A percentile compares a stretch with the other conserved stretches of the same genome.
phyloP scores from a whole-genome alignment of 2,888 invertebrate species.

The Dione juno region DNA sequence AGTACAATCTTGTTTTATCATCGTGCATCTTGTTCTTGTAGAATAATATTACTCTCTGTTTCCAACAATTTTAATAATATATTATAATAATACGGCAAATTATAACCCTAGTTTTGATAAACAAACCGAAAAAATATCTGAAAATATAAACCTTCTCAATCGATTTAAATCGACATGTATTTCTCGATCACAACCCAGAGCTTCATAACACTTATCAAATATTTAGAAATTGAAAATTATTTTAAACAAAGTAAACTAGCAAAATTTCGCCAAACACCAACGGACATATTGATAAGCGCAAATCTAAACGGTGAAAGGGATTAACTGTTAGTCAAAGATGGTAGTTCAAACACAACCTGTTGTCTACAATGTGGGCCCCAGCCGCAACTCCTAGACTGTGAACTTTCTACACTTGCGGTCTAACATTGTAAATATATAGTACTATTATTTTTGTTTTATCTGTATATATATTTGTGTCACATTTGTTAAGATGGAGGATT shows the following conservation, averaged over 20 bases:
- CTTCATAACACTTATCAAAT: too few relatives aligned
- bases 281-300: constrained; percentile 1
- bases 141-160: too few relatives aligned
- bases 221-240: not conserved
- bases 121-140: too few relatives aligned
- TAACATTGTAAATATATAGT: constrained; percentile 17
- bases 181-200: too few relatives aligned
- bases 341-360: constrained; percentile 42
- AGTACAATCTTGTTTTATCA: too few relatives aligned
- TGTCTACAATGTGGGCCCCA: constrained; percentile 2
- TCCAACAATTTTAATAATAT: too few relatives aligned
- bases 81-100: too few relatives aligned
- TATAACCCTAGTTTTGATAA: too few relatives aligned
- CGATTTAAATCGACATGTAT: too few relatives aligned
- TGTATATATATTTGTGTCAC: not conserved
- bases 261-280: constrained; percentile 4
- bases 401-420: constrained; percentile 25
- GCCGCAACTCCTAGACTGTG: constrained; percentile 17
- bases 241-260: not conserved
- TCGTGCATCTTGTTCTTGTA: too few relatives aligned
- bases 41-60: too few relatives aligned
- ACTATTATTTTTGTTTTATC: not conserved
- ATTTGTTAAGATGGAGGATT: not conserved
- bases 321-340: constrained; percentile 48
- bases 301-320: constrained; percentile 42